Base-by-base conservation (phyloP, 1,140 invertebrate species). In the Thaumetopoea pityocampa region DNA sequence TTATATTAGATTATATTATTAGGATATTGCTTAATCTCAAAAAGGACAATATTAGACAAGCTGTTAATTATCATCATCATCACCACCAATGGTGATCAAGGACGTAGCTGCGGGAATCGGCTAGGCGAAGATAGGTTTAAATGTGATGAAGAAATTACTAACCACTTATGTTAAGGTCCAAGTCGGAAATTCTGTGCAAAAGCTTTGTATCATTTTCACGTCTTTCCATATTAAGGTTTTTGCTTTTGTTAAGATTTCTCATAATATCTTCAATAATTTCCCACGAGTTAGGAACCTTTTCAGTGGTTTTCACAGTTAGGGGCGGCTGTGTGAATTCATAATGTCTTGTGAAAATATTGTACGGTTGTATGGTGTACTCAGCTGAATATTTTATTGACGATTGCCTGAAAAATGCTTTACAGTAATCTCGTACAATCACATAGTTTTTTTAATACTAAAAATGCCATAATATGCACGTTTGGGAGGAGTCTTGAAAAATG, bases 191-290 rank as follows among this genome's bases (percentile, higher is more conserved):
- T 5, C 28, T 24, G 5, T 32, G 40, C 14, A 43, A 19, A 19
- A 43, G 20, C 5, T 27, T 27, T 4, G 10, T 16, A 7, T 27
- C n/a, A 3, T 33, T 19, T 18, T 34, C n/a, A 18, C 29, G 29
- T 16, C 19, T 11, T 32, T 11, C 4, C 2, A n/a, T 19, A 5
- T 11, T 24, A 14, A 4, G n/a, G 6, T 27, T 10, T 29, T 33
- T 33, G 10, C 33, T 55, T 23, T 33, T 34, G 23, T 46, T 55
- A 9, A 52, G 24, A 10, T 32, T 50, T 19, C 51, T 48, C 12
- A 67, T 47, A 4, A 63, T 30, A 6, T 51, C 26, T 4, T 59
- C 33, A 22, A 65, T 38, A 10, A 50, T 7, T 12, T 45, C 38
- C 44, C 45, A 53, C 0, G 54, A 34, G 7, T 41, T 8, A 10